A percentile compares a stretch with the other conserved stretches of the same genome.
Evolutionary conservation across 2,113 vertebrate genomes (phyloP).

Genomic region (Poicephalus gulielmi): DNA sequence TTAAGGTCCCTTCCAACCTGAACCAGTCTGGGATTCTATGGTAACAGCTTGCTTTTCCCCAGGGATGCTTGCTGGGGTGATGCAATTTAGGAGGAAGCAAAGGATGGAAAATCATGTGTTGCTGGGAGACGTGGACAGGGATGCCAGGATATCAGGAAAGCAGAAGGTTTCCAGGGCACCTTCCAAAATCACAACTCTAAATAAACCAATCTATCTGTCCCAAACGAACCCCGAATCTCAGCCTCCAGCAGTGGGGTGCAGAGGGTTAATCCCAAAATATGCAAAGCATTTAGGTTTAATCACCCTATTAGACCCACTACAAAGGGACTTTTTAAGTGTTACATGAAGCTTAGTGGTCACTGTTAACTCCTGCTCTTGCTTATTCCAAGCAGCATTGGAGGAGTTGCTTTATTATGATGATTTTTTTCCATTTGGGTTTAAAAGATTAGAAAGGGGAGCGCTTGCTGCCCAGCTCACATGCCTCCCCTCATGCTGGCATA

Average conservation of each 20-base stretch:
- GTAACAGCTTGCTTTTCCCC: background rate
- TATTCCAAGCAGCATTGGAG: background rate
- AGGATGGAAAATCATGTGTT: background rate
- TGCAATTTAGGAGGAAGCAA: background rate
- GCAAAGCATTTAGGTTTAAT: slow-evolving; percentile 61
- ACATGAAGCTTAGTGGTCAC: slow-evolving; percentile 5
- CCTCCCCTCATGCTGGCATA: slow-evolving; percentile 42
- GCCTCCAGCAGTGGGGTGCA: background rate
- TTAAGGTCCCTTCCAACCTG: background rate
- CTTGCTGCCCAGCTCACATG: slow-evolving; percentile 19
- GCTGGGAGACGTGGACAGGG: background rate
- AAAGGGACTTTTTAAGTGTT: slow-evolving; percentile 58
- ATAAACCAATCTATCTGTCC: background rate
- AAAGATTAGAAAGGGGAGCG: slow-evolving; percentile 37
- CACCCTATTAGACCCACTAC: slow-evolving; percentile 18
- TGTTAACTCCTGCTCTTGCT: slow-evolving; percentile 36
- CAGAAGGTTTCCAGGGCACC: background rate
- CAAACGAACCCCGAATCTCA: background rate
- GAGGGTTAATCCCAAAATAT: slow-evolving; percentile 65
- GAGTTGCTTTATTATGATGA: slow-evolving; percentile 11
- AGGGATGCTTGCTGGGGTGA: background rate
- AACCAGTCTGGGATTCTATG: background rate
- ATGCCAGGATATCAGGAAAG: accelerated
- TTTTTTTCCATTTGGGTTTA: slow-evolving; percentile 51
- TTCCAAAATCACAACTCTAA: background rate